Conservation (phyloP, 1,140 invertebrate genomes). For the Bombus polaris region DNA sequence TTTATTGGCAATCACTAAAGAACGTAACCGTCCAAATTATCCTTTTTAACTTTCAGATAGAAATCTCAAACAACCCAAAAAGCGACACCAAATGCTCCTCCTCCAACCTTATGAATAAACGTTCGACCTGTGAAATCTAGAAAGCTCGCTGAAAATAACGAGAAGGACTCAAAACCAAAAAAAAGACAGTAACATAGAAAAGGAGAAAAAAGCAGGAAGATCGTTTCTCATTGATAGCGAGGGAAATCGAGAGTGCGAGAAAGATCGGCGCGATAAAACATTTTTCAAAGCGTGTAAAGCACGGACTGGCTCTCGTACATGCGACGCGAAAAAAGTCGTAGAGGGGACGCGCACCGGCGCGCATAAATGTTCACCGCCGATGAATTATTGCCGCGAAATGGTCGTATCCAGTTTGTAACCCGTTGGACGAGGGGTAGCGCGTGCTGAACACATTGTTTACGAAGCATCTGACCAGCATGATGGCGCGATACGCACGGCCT, state of each 20-base stretch:
- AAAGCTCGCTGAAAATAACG: too few relatives aligned
- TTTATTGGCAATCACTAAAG: too few relatives aligned
- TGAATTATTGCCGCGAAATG: conserved; percentile 78
- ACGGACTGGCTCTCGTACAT: conserved; percentile 52
- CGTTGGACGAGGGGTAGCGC: conserved; percentile 24
- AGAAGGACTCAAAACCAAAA: background rate
- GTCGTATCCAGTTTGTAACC: conserved; percentile 57
- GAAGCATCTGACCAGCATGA: conserved; percentile 46
- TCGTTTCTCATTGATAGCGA: background rate
- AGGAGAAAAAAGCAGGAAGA: too few relatives aligned
- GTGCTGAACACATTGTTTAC: conserved; percentile 72
- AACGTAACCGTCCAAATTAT: background rate
- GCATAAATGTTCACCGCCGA: conserved; percentile 66
- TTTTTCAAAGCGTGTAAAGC: conserved; percentile 73
- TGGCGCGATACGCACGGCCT: conserved; percentile 11
- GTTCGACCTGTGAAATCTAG: too few relatives aligned
- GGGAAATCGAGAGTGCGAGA: conserved; percentile 5
- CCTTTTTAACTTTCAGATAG: background rate
- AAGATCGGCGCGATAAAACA: conserved; percentile 68
- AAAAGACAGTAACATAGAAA: background rate
- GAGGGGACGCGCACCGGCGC: conserved; percentile 22
- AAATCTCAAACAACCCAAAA: background rate
- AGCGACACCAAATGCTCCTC: background rate
- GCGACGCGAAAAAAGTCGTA: conserved; percentile 5
- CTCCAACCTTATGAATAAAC: too few relatives aligned